These are phyloP conservation scores for Malurus cyaneus DNA, from an alignment of 2,113 vertebrate species.

Conservation along the genomic window DNA sequence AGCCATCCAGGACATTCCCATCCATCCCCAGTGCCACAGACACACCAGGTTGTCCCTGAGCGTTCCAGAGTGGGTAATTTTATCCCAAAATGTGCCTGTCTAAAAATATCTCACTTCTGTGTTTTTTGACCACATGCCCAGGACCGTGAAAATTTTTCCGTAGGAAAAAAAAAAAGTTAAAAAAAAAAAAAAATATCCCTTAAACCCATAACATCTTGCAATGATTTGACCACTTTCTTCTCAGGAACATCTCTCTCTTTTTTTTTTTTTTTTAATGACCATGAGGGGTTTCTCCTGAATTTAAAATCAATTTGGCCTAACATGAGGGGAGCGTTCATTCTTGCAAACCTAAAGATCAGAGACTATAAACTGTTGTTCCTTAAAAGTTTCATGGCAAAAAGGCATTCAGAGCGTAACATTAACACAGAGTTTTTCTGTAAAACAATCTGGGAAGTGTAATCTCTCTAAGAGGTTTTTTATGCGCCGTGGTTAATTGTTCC, in stretches of 20 bases:
- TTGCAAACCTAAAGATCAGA: conserved; percentile 72
- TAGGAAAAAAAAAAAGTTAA: background rate
- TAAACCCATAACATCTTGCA: conserved; percentile 68
- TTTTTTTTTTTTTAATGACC: background rate
- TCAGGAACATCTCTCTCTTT: conserved; percentile 53
- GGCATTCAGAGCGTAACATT: conserved; percentile 64
- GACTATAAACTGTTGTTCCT: conserved; percentile 66
- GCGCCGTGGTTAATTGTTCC: conserved; percentile 65
- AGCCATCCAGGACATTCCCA: background rate
- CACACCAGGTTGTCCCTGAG: background rate
- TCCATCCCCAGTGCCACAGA: background rate
- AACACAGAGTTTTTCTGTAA: conserved; percentile 69
- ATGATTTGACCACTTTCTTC: conserved; percentile 66
- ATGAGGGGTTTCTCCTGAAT: conserved; percentile 58
- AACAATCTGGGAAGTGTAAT: conserved; percentile 64
- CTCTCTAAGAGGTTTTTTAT: conserved; percentile 65
- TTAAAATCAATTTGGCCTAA: conserved; percentile 55
- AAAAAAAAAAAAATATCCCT: conserved; percentile 37
- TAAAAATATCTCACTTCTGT: conserved; percentile 71
- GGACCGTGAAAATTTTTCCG: conserved; percentile 64
- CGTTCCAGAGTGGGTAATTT: background rate
- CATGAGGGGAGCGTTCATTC: conserved; percentile 9
- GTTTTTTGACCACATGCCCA: conserved; percentile 69
- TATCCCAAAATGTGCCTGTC: conserved; percentile 50
- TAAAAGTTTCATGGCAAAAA: conserved; percentile 64